Base-by-base conservation (phyloP, 2,797 vertebrate species). In the Sebastes matsubarae region DNA sequence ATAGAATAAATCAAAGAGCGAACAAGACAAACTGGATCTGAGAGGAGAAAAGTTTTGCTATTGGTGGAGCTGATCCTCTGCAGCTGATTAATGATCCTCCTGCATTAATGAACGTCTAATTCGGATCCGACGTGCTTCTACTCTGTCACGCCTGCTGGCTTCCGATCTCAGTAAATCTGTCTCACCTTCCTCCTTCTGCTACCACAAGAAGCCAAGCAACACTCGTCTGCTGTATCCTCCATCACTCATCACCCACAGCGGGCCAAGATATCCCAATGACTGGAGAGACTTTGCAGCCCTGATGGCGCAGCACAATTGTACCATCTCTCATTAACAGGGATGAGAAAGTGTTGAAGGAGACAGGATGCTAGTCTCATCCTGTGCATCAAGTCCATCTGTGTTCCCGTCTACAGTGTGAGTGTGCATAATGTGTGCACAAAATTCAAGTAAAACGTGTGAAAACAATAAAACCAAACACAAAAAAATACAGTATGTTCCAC, bases 281-380 rank as follows among this genome's bases (percentile, higher is more conserved):
- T 87, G 83, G 58, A 75, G 75, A 83, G 73, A 76, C 79, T 91
- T 93, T 69, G 10, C 87, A 67, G 90, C 78, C 83, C 86, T 82
- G 87, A 92, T 86, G 89, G 91, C 69, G 55, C 81, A 50, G 90
- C 80, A 68, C 76, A 83, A 84, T 61, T 67, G 72, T 67, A 80
- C 85, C 86, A 79, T 30, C 74, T 59, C 87, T 91, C 81, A 78
- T 88, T 90, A 92, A 85, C 87, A 4, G 65, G 68, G 82, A 90
- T 64, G 89, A 74, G 77, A 79, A 87, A 61, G 91, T 92, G 93
- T 90, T 32, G 83, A 80, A 87, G 67, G 75, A 90, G 87, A 89
- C 87, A 68, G 93, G 87, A 94, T 81, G 83, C 75, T 72, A 50
- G 77, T 68, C 78, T 77, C 91, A 63, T 92, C 87, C 87, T 90